These are phyloP conservation scores for Alcis repandata DNA, from an alignment of 2,888 invertebrate genomes.

Conservation along the genomic window DNA sequence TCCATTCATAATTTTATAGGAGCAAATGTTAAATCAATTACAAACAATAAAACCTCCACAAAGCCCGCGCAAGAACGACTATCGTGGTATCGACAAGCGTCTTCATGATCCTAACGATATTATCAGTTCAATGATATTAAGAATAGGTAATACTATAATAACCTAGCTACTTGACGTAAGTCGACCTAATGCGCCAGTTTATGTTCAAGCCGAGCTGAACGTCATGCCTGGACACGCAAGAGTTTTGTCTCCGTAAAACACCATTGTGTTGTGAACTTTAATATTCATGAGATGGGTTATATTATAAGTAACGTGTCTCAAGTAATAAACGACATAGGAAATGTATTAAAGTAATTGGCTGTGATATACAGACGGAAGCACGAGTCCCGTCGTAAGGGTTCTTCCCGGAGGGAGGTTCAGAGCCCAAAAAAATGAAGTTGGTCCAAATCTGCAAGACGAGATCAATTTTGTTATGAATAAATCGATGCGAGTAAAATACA, in stretches of 20 bases:
- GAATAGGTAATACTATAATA: not conserved
- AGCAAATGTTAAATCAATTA: too few species aligned
- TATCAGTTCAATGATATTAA: not conserved
- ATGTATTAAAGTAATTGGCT: not conserved
- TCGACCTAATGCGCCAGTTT: conserved; percentile 37
- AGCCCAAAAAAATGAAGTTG: too few species aligned
- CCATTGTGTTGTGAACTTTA: conserved; percentile 34
- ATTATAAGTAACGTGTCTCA: conserved; percentile 11
- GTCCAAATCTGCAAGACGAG: too few species aligned
- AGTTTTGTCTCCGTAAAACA: conserved; percentile 24
- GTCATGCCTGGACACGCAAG: conserved; percentile 37
- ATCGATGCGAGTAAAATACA: too few species aligned
- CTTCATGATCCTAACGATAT: not conserved
- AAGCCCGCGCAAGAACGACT: too few species aligned
- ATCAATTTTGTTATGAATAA: too few species aligned
- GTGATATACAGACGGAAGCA: too few species aligned
- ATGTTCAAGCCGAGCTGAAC: conserved; percentile 21
- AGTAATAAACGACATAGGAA: conserved; percentile 2
- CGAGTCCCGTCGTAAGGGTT: too few species aligned
- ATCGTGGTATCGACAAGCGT: not conserved
- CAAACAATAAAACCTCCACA: too few species aligned
- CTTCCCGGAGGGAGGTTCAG: too few species aligned
- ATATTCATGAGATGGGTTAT: conserved; percentile 34
- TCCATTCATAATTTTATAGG: too few species aligned
- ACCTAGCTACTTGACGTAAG: conserved; percentile 15